Conservation (phyloP, 1,140 invertebrate genomes). For the Pygmarrhopalites habei region DNA sequence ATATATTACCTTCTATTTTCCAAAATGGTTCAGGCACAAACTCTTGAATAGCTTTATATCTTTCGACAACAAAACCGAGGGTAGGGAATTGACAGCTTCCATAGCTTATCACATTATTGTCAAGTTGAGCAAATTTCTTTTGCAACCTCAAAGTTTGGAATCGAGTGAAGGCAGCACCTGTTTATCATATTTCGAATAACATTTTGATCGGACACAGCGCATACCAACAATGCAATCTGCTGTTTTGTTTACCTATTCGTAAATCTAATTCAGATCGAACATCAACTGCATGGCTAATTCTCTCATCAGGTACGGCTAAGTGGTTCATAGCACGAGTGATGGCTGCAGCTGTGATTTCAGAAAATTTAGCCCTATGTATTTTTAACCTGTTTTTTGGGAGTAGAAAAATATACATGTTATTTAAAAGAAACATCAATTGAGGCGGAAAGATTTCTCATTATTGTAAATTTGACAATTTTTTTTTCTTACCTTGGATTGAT, state of each 20-base stretch:
- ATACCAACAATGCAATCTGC: too few relatives aligned
- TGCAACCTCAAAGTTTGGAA: slow-evolving; percentile 90
- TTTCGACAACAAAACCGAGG: slow-evolving; percentile 91
- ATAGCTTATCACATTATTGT: slow-evolving; percentile 84
- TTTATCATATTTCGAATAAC: not conserved
- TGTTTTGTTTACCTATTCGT: slow-evolving; percentile 66
- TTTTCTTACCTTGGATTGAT: slow-evolving; percentile 71
- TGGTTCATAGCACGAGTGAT: slow-evolving; percentile 72
- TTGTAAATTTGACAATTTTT: too few relatives aligned
- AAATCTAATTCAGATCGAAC: slow-evolving; percentile 92
- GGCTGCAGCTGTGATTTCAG: slow-evolving; percentile 84
- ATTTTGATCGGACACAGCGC: too few relatives aligned
- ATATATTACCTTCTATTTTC: slow-evolving; percentile 67
- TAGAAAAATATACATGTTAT: too few relatives aligned
- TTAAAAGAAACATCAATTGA: too few relatives aligned
- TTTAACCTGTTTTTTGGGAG: too few relatives aligned
- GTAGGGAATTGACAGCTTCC: slow-evolving; percentile 98
- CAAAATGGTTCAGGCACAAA: slow-evolving; percentile 88
- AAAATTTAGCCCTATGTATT: slow-evolving; percentile 87
- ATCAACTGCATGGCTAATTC: slow-evolving; percentile 88
- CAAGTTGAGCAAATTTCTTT: slow-evolving; percentile 70
- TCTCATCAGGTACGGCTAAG: slow-evolving; percentile 71
- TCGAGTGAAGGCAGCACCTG: slow-evolving; percentile 94
- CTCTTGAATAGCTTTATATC: slow-evolving; percentile 79
- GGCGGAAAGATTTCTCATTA: too few relatives aligned